phyloP scores from a whole-genome alignment of 2,797 vertebrate genomes.

The Channallabes apus region DNA sequence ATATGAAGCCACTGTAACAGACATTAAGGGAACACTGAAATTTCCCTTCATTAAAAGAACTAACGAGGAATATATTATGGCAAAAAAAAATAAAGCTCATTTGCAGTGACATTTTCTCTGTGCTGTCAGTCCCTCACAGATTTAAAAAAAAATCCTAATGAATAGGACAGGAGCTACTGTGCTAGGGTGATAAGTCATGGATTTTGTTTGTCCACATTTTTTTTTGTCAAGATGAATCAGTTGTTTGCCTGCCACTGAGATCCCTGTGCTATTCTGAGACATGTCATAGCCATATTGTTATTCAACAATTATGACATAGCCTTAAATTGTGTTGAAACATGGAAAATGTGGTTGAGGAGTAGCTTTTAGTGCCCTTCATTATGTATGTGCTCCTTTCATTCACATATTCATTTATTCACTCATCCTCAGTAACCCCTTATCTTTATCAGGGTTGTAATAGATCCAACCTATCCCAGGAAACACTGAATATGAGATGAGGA shows the following conservation, averaged over 20 bases:
- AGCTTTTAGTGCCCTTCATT: not conserved
- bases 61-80: conserved; percentile 39
- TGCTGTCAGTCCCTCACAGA: conserved; percentile 34
- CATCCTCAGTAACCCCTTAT: not conserved
- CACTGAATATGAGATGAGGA: not conserved
- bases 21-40: conserved; percentile 24
- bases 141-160: conserved; percentile 39
- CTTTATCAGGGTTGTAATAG: too few relatives aligned
- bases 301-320: conserved; percentile 19
- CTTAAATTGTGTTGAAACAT: conserved; percentile 2
- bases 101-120: conserved; percentile 36
- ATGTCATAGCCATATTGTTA: not conserved
- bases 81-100: conserved; percentile 37
- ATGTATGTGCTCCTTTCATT: not conserved
- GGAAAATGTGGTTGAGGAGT: not conserved
- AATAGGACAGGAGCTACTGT: conserved; percentile 34
- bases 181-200: conserved; percentile 18
- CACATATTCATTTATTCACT: not conserved
- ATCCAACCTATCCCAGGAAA: not conserved
- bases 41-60: conserved; percentile 41
- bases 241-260: not conserved
- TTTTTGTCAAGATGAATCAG: conserved; percentile 22
- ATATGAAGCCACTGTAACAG: conserved; percentile 31
- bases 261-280: conserved; percentile 3
- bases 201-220: conserved; percentile 34